These are phyloP conservation scores for Drosophila dunni DNA, from an alignment of 1,140 invertebrate genomes.

Conservation along the genomic window DNA sequence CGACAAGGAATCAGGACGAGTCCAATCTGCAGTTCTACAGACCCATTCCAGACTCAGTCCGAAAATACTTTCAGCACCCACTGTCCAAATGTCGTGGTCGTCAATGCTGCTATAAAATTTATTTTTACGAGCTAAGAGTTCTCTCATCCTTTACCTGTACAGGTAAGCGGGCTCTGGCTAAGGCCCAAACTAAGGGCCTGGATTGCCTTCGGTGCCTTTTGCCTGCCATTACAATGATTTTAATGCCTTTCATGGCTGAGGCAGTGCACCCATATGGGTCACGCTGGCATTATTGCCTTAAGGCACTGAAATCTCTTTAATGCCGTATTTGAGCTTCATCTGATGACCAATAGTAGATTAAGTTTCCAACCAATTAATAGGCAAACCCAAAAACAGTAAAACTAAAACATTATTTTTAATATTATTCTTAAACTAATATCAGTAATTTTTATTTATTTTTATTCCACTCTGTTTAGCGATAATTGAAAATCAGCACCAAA, in stretches of 20 bases:
- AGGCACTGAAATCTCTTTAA: slow-evolving; percentile 49
- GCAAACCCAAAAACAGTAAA: not conserved
- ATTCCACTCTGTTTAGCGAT: slow-evolving; percentile 53
- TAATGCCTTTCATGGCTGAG: slow-evolving; percentile 75
- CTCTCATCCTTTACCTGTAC: slow-evolving; percentile 48
- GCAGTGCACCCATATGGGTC: slow-evolving; percentile 73
- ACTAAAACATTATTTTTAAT: slow-evolving; percentile 12
- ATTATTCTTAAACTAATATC: slow-evolving; percentile 35
- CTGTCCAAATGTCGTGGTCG: slow-evolving; percentile 24
- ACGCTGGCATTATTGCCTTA: slow-evolving; percentile 40
- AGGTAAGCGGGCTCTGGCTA: slow-evolving; percentile 50
- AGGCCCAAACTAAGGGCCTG: not conserved
- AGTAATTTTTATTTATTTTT: slow-evolving; percentile 11
- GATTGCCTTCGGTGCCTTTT: slow-evolving; percentile 52
- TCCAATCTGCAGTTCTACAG: slow-evolving; percentile 11
- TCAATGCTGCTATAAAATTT: slow-evolving; percentile 69
- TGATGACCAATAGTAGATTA: slow-evolving; percentile 58
- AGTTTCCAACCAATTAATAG: slow-evolving; percentile 54
- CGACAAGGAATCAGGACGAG: slow-evolving; percentile 37
- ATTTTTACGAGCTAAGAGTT: slow-evolving; percentile 69
- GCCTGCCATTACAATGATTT: slow-evolving; percentile 80
- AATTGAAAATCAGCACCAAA: slow-evolving; percentile 48
- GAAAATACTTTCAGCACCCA: slow-evolving; percentile 20
- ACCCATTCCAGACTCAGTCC: not conserved
- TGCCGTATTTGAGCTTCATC: slow-evolving; percentile 54